These are phyloP conservation scores for Chymomyza caudatula DNA, from an alignment of 2,888 invertebrate species.

Conservation along the genomic window DNA sequence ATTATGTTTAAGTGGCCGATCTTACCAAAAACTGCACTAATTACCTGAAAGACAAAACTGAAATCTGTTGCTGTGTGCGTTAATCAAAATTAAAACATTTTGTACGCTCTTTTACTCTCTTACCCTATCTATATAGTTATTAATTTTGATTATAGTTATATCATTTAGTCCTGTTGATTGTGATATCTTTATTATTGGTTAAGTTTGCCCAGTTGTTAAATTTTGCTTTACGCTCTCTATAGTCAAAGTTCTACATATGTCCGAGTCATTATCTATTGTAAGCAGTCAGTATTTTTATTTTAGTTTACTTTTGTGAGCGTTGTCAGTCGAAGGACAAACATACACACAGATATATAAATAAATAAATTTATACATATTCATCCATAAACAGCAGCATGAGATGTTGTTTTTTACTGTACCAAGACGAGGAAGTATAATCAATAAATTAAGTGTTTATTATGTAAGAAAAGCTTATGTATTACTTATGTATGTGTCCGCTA, in stretches of 20 bases:
- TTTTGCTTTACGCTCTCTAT: slow-evolving; percentile 29
- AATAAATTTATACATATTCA: too few relatives aligned
- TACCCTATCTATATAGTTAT: background rate
- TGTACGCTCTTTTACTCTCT: background rate
- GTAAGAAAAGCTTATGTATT: background rate
- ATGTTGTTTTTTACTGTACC: background rate
- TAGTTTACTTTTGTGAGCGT: background rate
- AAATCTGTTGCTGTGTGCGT: slow-evolving; percentile 8
- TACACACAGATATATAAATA: background rate
- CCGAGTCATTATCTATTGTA: background rate
- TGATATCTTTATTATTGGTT: background rate
- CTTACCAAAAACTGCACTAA: background rate
- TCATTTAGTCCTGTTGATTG: background rate
- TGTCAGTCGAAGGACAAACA: background rate
- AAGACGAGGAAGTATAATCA: background rate
- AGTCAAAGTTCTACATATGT: background rate
- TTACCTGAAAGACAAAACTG: slow-evolving; percentile 8
- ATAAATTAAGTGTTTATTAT: background rate
- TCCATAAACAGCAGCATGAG: background rate
- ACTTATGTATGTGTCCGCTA: background rate
- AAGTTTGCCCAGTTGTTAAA: background rate
- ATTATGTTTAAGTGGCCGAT: slow-evolving; percentile 64
- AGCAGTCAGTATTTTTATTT: background rate
- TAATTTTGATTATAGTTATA: background rate
- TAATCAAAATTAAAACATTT: background rate